These are phyloP conservation scores for Noctua pronuba DNA, from an alignment of 2,888 invertebrate genomes.

Conservation along the genomic window DNA sequence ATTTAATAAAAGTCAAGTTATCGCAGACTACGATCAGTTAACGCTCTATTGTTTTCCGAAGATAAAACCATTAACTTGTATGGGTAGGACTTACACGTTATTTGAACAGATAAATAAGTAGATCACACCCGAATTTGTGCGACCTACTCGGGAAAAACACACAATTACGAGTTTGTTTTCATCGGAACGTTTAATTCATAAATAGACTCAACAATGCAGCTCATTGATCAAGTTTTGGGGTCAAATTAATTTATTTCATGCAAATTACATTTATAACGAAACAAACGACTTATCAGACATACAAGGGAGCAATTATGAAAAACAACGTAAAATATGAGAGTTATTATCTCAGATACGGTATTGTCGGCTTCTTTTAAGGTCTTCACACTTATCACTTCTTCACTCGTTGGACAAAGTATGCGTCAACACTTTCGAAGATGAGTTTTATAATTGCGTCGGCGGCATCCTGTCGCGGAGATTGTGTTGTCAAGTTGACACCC, in stretches of 20 bases:
- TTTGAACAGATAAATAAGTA: conserved; percentile 19
- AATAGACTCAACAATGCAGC: conserved; percentile 1
- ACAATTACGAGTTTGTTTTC: background rate
- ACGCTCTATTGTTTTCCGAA: conserved; percentile 38
- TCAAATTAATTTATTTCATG: conserved; percentile 31
- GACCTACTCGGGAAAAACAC: conserved; percentile 4
- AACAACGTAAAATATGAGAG: conserved; percentile 32
- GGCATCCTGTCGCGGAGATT: conserved; percentile 64
- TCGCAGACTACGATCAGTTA: conserved; percentile 32
- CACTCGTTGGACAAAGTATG: conserved; percentile 50
- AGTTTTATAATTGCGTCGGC: conserved; percentile 68
- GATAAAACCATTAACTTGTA: conserved; percentile 31
- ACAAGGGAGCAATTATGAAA: conserved; percentile 40
- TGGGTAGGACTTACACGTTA: conserved; percentile 3
- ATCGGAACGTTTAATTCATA: background rate
- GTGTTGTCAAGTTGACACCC: conserved; percentile 72
- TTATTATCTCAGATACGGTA: conserved; percentile 32
- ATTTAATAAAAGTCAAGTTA: conserved; percentile 28
- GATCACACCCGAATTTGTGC: conserved; percentile 25
- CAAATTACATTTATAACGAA: conserved; percentile 41
- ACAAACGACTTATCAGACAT: conserved; percentile 35
- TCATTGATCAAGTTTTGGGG: conserved; percentile 27
- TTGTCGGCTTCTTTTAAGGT: conserved; percentile 39
- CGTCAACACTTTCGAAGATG: conserved; percentile 67
- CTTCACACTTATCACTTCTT: conserved; percentile 54